phyloP scores from a whole-genome alignment of 2,888 invertebrate species.

The Noctua pronuba region DNA sequence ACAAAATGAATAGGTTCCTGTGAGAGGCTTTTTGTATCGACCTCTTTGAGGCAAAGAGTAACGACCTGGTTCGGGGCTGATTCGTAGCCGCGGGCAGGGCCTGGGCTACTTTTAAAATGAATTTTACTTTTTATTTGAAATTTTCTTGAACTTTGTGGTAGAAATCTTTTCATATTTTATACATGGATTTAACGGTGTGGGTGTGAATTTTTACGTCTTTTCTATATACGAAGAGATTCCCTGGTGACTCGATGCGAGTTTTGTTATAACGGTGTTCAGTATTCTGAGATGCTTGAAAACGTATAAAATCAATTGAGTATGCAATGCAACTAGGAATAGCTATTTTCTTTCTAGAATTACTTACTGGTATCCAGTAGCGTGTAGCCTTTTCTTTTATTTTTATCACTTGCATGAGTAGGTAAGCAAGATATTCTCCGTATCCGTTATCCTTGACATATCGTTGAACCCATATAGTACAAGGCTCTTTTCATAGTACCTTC shows the following conservation, averaged over 20 bases:
- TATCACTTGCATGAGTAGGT: not conserved
- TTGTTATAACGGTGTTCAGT: conserved; percentile 34
- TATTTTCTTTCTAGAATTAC: conserved; percentile 1
- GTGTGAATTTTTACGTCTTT: conserved; percentile 48
- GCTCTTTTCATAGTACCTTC: not conserved
- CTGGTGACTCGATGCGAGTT: conserved; percentile 14
- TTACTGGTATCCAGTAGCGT: conserved; percentile 1
- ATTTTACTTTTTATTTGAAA: conserved; percentile 62
- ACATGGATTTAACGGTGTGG: conserved; percentile 44
- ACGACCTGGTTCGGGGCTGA: conserved; percentile 73
- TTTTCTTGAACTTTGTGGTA: conserved; percentile 56
- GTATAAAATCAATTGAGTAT: conserved; percentile 47
- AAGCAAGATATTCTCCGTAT: not conserved
- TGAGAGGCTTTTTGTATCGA: conserved; percentile 71
- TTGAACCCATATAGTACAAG: not conserved
- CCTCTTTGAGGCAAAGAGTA: conserved; percentile 70
- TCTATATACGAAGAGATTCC: conserved; percentile 30
- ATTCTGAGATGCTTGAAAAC: conserved; percentile 34
- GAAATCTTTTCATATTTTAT: conserved; percentile 59
- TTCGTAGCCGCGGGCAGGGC: conserved; percentile 64
- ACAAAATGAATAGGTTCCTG: conserved; percentile 73
- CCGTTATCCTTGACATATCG: not conserved
- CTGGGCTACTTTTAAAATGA: conserved; percentile 65
- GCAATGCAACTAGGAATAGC: conserved; percentile 19
- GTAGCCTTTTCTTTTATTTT: conserved; percentile 10